Percentiles rank a stretch among this genome's conserved stretches.
These are phyloP conservation scores for Eumacrocentrus americanus DNA, from an alignment of 2,888 invertebrate species.

Conservation along the genomic window DNA sequence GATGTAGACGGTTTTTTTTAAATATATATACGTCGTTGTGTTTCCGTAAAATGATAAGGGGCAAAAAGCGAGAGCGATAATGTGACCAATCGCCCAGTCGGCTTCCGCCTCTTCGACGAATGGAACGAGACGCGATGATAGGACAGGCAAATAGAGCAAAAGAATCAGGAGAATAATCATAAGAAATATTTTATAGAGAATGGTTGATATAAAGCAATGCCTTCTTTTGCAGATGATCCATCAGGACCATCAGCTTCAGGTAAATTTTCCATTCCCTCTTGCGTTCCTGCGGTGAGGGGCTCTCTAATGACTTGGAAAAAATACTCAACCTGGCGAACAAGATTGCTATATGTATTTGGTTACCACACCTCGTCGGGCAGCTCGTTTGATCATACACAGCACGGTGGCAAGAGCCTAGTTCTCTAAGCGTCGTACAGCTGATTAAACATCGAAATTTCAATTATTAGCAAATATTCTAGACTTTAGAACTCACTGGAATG, in stretches of 20 bases:
- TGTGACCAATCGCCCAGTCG: neutral
- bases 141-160: no score
- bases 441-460: neutral
- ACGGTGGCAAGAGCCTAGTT: neutral
- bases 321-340: neutral
- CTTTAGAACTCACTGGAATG: neutral
- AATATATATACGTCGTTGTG: neutral
- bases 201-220: no score
- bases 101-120: no score
- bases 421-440: neutral
- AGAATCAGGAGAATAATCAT: no score
- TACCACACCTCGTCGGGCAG: neutral
- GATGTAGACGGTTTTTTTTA: neutral
- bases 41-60: conserved; percentile 16
- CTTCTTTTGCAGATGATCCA: no score
- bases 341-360: neutral
- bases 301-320: conserved; percentile 14
- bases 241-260: no score
- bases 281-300: neutral
- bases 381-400: conserved; percentile 1
- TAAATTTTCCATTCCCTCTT: no score
- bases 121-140: no score
- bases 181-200: no score
- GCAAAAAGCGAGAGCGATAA: conserved; percentile 3
- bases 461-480: neutral